Evolutionary conservation across 2,888 invertebrate genomes (phyloP).

Genomic region (Dinocampus coccinellae): DNA sequence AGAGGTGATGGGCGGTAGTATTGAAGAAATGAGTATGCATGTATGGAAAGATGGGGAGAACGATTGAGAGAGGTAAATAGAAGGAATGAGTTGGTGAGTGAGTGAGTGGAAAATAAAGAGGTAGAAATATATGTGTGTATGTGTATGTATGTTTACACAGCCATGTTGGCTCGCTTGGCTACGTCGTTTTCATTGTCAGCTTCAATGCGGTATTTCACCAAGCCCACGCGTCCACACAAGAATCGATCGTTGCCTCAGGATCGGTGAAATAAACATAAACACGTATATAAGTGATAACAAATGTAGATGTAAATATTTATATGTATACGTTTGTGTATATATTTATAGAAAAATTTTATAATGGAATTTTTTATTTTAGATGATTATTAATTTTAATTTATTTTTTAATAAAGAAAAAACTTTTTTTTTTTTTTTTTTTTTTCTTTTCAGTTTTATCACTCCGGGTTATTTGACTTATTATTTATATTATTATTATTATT

Average conservation of each 20-base stretch:
- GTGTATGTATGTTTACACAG: conserved; percentile 26
- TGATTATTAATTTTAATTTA: neutral
- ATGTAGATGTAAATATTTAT: neutral
- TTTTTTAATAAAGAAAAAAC: no score
- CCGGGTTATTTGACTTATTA: no score
- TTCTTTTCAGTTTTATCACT: no score
- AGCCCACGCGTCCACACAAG: conserved; percentile 24
- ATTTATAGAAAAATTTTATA: neutral
- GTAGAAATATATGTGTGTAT: neutral
- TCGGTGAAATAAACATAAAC: conserved; percentile 4
- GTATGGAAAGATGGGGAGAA: neutral
- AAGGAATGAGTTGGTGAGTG: neutral
- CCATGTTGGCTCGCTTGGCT: conserved; percentile 13
- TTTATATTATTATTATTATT: no score
- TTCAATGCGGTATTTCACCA: conserved; percentile 13
- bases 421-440: no score
- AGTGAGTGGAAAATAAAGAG: neutral
- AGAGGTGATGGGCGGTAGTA: neutral
- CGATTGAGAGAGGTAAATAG: neutral
- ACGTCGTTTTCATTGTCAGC: conserved; percentile 30
- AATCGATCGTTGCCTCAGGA: conserved; percentile 29
- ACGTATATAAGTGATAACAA: neutral
- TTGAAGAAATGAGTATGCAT: neutral
- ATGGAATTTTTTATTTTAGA: no score
- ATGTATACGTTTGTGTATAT: neutral